These are phyloP conservation scores for Phyllostomus hastatus DNA, from an alignment of 2,113 vertebrate genomes.

Conservation along the genomic window DNA sequence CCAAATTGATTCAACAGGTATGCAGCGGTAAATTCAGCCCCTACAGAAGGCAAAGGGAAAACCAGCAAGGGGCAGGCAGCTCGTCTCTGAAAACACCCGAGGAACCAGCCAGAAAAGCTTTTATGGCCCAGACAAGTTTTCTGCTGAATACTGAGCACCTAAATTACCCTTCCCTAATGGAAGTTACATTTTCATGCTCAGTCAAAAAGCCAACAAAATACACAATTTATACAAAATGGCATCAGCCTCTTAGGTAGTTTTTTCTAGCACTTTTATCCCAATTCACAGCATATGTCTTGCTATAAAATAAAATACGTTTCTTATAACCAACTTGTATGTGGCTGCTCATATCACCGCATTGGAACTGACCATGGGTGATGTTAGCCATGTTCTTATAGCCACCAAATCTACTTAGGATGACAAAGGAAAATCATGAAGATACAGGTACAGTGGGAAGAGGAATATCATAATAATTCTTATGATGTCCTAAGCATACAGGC, in stretches of 20 bases:
- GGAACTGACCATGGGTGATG: constrained; percentile 12
- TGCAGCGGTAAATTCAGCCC: constrained; percentile 66
- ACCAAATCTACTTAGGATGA: constrained; percentile 20
- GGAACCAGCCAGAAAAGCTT: constrained; percentile 77
- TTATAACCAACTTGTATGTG: constrained; percentile 56
- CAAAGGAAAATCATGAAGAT: constrained; percentile 33
- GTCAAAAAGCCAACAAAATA: constrained; percentile 72
- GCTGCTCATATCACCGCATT: constrained; percentile 53
- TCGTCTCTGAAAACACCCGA: constrained; percentile 58
- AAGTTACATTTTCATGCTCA: constrained; percentile 65
- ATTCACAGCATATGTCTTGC: constrained; percentile 63
- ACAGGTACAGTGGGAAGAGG: background rate
- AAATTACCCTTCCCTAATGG: constrained; percentile 71
- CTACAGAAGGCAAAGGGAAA: constrained; percentile 65
- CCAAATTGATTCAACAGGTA: constrained; percentile 67
- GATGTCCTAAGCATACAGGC: background rate
- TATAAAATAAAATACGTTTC: constrained; percentile 68
- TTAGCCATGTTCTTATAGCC: constrained; percentile 25
- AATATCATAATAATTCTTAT: background rate
- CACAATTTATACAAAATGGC: constrained; percentile 76
- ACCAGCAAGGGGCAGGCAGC: constrained; percentile 38
- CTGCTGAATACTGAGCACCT: constrained; percentile 74
- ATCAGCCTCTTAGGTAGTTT: constrained; percentile 70
- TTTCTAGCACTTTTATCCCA: constrained; percentile 67
- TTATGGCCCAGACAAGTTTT: constrained; percentile 77